phyloP scores from a whole-genome alignment of 2,888 invertebrate species.

The Zele albiditarsus region DNA sequence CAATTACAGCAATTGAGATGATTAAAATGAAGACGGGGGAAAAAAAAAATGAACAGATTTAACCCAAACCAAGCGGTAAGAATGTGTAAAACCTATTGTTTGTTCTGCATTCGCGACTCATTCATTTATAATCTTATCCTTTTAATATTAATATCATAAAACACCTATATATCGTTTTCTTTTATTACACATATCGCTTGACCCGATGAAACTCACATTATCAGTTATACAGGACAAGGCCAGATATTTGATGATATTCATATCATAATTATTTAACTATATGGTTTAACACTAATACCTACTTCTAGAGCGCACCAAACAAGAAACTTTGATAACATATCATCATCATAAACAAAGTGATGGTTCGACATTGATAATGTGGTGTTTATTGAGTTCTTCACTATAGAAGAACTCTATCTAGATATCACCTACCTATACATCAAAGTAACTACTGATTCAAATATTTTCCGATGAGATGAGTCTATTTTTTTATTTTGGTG shows the following conservation, averaged over 20 bases:
- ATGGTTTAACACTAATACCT: slow-evolving; percentile 48
- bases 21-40: slow-evolving; percentile 11
- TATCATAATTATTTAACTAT: slow-evolving; percentile 54
- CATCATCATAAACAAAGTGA: background rate
- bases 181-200: slow-evolving; percentile 54
- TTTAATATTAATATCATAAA: slow-evolving; percentile 56
- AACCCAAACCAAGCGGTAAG: slow-evolving; percentile 49
- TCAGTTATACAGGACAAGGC: slow-evolving; percentile 44
- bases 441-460: background rate
- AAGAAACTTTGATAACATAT: slow-evolving; percentile 52
- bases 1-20: slow-evolving; percentile 23
- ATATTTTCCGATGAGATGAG: background rate
- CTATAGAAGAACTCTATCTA: slow-evolving; percentile 10
- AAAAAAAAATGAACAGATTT: slow-evolving; percentile 31
- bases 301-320: slow-evolving; percentile 55
- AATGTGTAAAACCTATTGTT: slow-evolving; percentile 56
- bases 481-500: background rate
- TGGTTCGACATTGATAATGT: background rate
- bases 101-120: slow-evolving; percentile 54
- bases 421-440: background rate
- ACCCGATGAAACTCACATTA: slow-evolving; percentile 35
- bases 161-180: slow-evolving; percentile 53
- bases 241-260: slow-evolving; percentile 53
- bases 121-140: slow-evolving; percentile 48
- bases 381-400: background rate